These are phyloP conservation scores for Heliconius himera DNA, from an alignment of 1,140 invertebrate genomes.

Conservation along the genomic window DNA sequence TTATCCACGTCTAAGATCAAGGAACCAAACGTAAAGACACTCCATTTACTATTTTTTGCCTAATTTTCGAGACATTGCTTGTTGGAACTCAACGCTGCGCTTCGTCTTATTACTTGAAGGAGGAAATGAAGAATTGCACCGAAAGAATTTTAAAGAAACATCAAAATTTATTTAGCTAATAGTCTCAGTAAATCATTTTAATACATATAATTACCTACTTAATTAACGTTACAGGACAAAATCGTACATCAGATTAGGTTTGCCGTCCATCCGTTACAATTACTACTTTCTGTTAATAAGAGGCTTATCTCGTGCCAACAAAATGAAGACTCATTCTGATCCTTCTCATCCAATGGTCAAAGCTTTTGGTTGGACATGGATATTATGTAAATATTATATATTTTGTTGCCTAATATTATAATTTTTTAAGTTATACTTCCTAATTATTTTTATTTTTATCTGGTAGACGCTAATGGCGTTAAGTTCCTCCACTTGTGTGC, in stretches of 20 bases:
- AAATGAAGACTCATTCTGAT: not conserved
- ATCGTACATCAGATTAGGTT: not conserved
- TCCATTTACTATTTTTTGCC: too few relatives aligned
- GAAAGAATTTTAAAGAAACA: too few relatives aligned
- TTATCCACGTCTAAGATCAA: too few relatives aligned
- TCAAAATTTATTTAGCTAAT: too few relatives aligned
- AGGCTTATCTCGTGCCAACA: conserved; percentile 10
- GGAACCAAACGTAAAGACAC: too few relatives aligned
- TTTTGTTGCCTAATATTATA: not conserved
- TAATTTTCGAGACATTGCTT: too few relatives aligned
- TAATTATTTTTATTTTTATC: not conserved
- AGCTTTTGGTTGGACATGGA: not conserved
- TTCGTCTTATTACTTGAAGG: too few relatives aligned
- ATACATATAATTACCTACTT: not conserved
- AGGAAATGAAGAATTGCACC: too few relatives aligned
- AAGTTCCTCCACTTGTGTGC: too few relatives aligned
- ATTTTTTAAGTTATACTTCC: not conserved
- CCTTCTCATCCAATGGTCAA: not conserved
- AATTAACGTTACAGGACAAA: not conserved
- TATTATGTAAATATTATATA: not conserved
- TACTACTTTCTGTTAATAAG: conserved; percentile 1
- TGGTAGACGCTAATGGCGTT: too few relatives aligned
- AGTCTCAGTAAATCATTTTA: not conserved
- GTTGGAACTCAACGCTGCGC: too few relatives aligned
- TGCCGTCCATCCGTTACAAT: not conserved